These are phyloP conservation scores for Stichopus chloronotus DNA, from an alignment of 35 echinoderm and acorn worm species.

Conservation along the genomic window DNA sequence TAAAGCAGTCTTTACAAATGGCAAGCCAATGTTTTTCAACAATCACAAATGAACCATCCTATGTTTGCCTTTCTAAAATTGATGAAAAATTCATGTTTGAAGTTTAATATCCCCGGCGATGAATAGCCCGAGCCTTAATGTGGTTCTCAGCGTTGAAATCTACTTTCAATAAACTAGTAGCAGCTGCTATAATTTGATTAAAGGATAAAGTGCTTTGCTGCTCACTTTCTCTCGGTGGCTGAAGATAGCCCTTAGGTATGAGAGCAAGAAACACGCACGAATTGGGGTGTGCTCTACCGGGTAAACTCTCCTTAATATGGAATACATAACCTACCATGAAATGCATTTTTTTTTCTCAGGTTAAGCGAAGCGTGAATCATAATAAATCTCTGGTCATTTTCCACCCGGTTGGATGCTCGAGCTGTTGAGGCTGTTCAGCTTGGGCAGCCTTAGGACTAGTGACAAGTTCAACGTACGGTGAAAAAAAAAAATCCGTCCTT, in stretches of 20 bases:
- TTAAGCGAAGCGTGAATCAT: conserved; percentile 40
- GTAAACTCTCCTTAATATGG: conserved; percentile 15
- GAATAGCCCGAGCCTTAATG: background rate
- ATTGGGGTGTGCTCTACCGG: conserved; percentile 17
- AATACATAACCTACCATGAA: conserved; percentile 13
- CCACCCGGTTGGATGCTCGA: background rate
- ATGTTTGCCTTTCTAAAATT: background rate
- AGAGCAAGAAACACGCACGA: background rate
- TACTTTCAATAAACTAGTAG: background rate
- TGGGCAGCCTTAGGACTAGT: background rate
- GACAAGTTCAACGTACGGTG: background rate
- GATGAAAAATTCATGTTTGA: conserved; percentile 7
- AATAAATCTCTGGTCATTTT: conserved; percentile 31
- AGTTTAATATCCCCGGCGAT: background rate
- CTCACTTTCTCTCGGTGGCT: background rate
- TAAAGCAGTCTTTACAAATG: background rate
- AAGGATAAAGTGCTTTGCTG: conserved; percentile 12
- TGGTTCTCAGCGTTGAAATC: background rate
- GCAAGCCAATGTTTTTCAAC: background rate
- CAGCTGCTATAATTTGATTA: conserved; percentile 37
- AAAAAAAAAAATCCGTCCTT: background rate
- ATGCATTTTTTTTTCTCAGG: conserved; percentile 28
- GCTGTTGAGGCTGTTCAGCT: background rate
- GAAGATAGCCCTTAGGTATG: background rate
- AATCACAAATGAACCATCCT: background rate